Evolutionary conservation across 2,797 vertebrate species (phyloP), one percentile per base, ranked within the genome.

Genomic region (Limnodromus scolopaceus): DNA sequence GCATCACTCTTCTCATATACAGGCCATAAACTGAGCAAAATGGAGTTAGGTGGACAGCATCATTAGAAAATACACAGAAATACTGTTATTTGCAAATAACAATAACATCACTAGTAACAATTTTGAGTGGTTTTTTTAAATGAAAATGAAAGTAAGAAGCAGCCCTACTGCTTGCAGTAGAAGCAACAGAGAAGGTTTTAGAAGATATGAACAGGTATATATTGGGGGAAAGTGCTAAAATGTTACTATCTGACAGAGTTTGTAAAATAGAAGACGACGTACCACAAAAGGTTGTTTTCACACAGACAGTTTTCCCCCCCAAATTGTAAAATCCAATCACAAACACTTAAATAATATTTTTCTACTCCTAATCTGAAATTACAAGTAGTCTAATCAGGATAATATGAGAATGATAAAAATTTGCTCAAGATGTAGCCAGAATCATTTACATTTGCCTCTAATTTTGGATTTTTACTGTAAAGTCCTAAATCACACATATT

Each of bases 251-350:
- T 65, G n/a, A 49, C 38, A 64, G 60, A 82, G 9, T 57, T 17
- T 84, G 27, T 14, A 36, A 78, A 92, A 71, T 1, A 72, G 43
- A 66, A 12, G 9, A 38, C 34, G 10, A 34, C 83, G 20, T 48
- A 17, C 34, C 58, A 75, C 11, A 71, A 38, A 87, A 46, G 1
- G 3, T 58, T 87, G 84, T 8, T 77, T 88, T 46, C 30, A 61
- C 11, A 14, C 1, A 6, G 2, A 8, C 8, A 27, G 18, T 28
- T 54, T 27, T 85, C 6, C 16, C 13, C 13, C 15, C 5, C 3
- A 77, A 81, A 84, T 22, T 57, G 17, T 68, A 61, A 95, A 91
- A 89, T 68, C 39, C 25, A 84, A 19, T 76, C 10, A 80, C 23
- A 91, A 87, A 70, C 49, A 75, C 3, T 18, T 82, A 39, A 72